A percentile compares a stretch with the other conserved stretches of the same genome.
Conservation (phyloP, 2,888 invertebrate genomes). For the Rutpela maculata region DNA sequence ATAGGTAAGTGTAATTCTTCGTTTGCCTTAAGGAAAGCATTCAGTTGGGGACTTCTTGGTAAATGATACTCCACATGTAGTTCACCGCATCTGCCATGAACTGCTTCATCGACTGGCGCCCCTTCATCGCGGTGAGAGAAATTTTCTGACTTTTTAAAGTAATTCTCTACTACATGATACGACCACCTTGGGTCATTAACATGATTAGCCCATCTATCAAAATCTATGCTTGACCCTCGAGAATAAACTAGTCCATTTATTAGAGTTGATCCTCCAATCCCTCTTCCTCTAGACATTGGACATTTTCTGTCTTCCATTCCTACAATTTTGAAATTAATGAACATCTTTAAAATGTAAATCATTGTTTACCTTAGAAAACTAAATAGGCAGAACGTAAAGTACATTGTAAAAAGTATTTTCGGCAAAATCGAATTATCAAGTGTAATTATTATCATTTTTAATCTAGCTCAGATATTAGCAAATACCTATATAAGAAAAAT, state of each 20-base stretch:
- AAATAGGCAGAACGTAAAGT: too few species aligned
- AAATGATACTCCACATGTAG: slow-evolving; percentile 56
- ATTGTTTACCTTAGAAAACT: too few species aligned
- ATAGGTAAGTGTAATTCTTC: slow-evolving; percentile 78
- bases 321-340: slow-evolving; percentile 12
- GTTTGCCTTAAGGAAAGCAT: slow-evolving; percentile 80
- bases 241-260: slow-evolving; percentile 76
- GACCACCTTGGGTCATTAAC: slow-evolving; percentile 73
- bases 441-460: too few species aligned
- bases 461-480: too few species aligned
- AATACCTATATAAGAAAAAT: too few species aligned
- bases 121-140: slow-evolving; percentile 41
- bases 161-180: slow-evolving; percentile 77
- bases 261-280: slow-evolving; percentile 75
- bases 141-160: slow-evolving; percentile 58
- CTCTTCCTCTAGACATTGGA: slow-evolving; percentile 73
- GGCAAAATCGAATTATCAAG: too few species aligned
- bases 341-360: too few species aligned
- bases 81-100: slow-evolving; percentile 48
- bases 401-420: too few species aligned
- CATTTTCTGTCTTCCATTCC: slow-evolving; percentile 59
- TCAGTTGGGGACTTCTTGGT: slow-evolving; percentile 72
- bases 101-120: slow-evolving; percentile 34
- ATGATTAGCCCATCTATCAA: slow-evolving; percentile 72
- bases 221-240: slow-evolving; percentile 74